Base-by-base conservation (phyloP, 2,888 invertebrate genomes). In the Agriopis aurantiaria region DNA sequence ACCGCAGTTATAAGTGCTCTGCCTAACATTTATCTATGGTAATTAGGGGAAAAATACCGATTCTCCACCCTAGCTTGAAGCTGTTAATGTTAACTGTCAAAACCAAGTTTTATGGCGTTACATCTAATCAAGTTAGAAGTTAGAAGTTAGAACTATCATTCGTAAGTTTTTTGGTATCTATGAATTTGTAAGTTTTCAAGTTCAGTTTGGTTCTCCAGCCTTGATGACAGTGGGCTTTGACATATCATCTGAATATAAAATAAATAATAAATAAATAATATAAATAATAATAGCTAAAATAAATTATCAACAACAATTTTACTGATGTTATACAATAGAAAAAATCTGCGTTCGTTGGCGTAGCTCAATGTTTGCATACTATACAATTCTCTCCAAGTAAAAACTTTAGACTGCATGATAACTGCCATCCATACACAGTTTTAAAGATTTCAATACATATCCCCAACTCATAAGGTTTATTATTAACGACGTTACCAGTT, bases 401-500 rank as follows among this genome's bases (percentile, higher is more conserved):
- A 65, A 70, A 69, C 65, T 9, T 53, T n/a, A 45, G 56, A 40
- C 52, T 59, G 57, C 40, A 56, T 61, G 43, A 23, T 23, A 59
- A 60, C 64, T 56, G 14, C 49, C 14, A 67, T 49, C 45, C 45
- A 17, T 14, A 45, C 14, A 9, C 56, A 41, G 40, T n/a, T 7
- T 10, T 33, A 52, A 62, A 49, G 2, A 75, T 70, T 59, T 49
- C 5, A 8, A 67, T 72, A 77, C 66, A 69, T 79, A 77, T 52
- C 9, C 12, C 52, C 33, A 62, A 33, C 59, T 6, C 0, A 8
- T 66, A 80, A 72, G 71, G 78, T 71, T 73, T 7, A 63, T 45
- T 74, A 74, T 71, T 55, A 62, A 65, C 45, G 68, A 55, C 46
- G 57, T 57, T 62, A 73, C 75, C 72, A 75, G 71, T 81, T 83